Base-by-base conservation (phyloP, 1,140 invertebrate genomes). In the Semibalanus balanoides region DNA sequence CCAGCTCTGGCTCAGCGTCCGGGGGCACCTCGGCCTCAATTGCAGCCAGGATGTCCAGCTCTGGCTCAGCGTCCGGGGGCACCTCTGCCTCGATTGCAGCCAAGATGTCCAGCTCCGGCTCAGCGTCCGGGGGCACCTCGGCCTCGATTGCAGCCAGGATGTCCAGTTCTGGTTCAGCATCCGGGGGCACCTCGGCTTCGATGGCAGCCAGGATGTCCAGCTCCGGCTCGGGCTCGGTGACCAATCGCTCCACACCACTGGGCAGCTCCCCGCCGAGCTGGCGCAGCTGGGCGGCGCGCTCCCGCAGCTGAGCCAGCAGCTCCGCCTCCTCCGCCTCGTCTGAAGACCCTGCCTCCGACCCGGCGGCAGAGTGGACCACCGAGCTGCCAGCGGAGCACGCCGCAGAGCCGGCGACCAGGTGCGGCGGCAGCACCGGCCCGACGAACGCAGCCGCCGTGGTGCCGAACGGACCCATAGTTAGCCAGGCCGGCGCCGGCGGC, bases 241-340 rank as follows among this genome's bases (percentile, higher is more conserved):
- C 76, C n/a, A 82, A 78, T 71, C 80, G 79, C 74, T 80, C 80
- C 35, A 83, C 80, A 76, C 82, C 81, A 77, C 81, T 80, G 30
- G 83, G 82, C 31, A 82, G 77, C 74, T 84, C 82, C 30, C 83
- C 82, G 51, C 83, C 83, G n/a, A 85, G 78, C 75, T 83, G 81
- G 81, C 84, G 83, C 35, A 85, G 76, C 76, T 84, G 79, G 79
- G 82, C 81, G n/a, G 82, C 83, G 76, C 83, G 83, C 78, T 80
- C 84, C 78, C 83, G 83, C 35, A 85, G 80, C 76, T 82, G 80
- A 31, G 79, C 79, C 35, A 86, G 77, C 29, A 86, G 82, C 76
- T 82, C 81, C 28, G 79, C 78, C 75, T 85, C 85, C 77, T 84
- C 83, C 71, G 81, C 82, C 72, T 82, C 83, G 29, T 43, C 74